Conservation (phyloP, 2,113 vertebrate genomes). For the Morone chrysops region DNA sequence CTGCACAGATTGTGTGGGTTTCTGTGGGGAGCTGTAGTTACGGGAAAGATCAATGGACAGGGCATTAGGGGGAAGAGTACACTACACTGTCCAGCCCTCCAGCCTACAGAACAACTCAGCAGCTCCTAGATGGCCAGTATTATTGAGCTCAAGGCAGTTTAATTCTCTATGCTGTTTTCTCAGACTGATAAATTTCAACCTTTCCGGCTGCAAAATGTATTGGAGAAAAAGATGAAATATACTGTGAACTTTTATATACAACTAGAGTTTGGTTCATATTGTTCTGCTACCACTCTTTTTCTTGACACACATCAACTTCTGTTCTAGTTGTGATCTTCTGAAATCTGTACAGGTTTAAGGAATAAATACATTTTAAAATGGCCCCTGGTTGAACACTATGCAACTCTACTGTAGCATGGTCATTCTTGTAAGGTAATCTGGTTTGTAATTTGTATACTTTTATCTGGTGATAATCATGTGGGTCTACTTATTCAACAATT, state of each 20-base stretch:
- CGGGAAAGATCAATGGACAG: slow-evolving; percentile 99
- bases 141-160: slow-evolving; percentile 79
- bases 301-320: slow-evolving; percentile 3
- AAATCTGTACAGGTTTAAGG: slow-evolving; percentile 5
- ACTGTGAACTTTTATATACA: slow-evolving; percentile 43
- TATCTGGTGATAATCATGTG: neutral
- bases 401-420: neutral
- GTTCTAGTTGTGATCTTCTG: neutral
- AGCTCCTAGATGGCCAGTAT: slow-evolving; percentile 76
- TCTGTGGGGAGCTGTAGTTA: slow-evolving; percentile 97
- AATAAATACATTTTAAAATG: slow-evolving; percentile 9
- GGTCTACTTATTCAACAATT: neutral
- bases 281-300: slow-evolving; percentile 8
- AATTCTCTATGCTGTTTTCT: slow-evolving; percentile 69
- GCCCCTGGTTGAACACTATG: neutral
- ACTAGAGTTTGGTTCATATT: slow-evolving; percentile 24
- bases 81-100: slow-evolving; percentile 92
- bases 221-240: slow-evolving; percentile 47
- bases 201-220: slow-evolving; percentile 79
- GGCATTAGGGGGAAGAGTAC: slow-evolving; percentile 93
- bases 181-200: slow-evolving; percentile 59
- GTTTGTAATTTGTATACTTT: neutral
- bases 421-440: neutral
- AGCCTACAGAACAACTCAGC: slow-evolving; percentile 80
- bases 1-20: slow-evolving; percentile 97